Base-by-base conservation (phyloP, 2,113 vertebrate species). In the Mellivora capensis region DNA sequence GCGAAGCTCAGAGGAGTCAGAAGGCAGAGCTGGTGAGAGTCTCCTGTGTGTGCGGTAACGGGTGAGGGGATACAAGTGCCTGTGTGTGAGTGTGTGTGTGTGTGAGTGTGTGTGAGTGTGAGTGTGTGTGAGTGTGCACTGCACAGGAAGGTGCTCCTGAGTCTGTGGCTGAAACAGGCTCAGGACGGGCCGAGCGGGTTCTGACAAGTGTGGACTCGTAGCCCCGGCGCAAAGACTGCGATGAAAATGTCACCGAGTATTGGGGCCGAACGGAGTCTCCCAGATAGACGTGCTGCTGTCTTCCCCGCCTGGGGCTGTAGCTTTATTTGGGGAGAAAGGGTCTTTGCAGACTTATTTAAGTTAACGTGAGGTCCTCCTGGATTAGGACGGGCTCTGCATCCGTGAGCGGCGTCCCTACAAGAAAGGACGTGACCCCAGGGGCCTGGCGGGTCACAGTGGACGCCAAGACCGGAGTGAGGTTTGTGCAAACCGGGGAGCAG, bases 191-290 rank as follows among this genome's bases (percentile, higher is more conserved):
- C 6, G 79, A 49, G 13, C 31, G 96, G 89, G 90, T 93, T 94
- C 95, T 97, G 94, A 97, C 95, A 96, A 97, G 93, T 93, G 87
- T 94, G 57, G 87, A 77, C 91, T 93, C 87, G 0, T 0, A 29
- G 97, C 91, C 96, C 84, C 44, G 79, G 94, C 87, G 90, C 97
- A 96, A 47, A 49, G 29, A 79, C 96, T 96, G 94, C 83, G 95
- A 83, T 88, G 59, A 95, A 94, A 98, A 96, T 77, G 90, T 97
- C 97, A 81, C 85, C 8, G 25, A 96, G 85, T 93, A 87, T 93
- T 87, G 52, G 7, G 94, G 96, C 69, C 52, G 44, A 39, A 9
- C 10, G 1, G n/a, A n/a, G 9, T 39, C 72, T 62, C 80, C 44
- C 44, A 9, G 2, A 1, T 12, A 11, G 34, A 15, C 1, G 2